A percentile compares a stretch with the other conserved stretches of the same genome.
Evolutionary conservation across 2,113 vertebrate genomes (phyloP).

Genomic region (Felis chaus): DNA sequence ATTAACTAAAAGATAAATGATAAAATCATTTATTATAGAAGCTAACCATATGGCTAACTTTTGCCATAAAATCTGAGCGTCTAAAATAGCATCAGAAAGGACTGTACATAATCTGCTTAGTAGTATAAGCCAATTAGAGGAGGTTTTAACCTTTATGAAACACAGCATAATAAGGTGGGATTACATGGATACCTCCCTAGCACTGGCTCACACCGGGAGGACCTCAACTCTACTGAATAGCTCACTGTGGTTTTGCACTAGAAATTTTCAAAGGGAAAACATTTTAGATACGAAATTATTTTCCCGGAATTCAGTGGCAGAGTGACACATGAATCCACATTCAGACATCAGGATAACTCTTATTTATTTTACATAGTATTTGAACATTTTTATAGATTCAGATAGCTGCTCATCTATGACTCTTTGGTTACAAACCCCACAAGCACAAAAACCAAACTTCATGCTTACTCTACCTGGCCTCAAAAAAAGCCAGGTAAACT

Average conservation of each 20-base stretch:
- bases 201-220: not conserved
- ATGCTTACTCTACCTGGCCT: not conserved
- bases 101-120: constrained; percentile 47
- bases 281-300: not conserved
- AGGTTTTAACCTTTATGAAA: constrained; percentile 45
- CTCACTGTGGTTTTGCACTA: not conserved
- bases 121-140: constrained; percentile 52
- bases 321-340: not conserved
- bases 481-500: not conserved
- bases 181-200: not conserved
- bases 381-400: not conserved
- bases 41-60: not conserved
- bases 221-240: not conserved
- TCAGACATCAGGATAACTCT: not conserved
- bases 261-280: not conserved
- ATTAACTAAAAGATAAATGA: not conserved
- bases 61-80: constrained; percentile 11
- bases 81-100: constrained; percentile 55
- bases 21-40: constrained; percentile 10
- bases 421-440: not conserved
- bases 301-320: not conserved
- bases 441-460: not conserved
- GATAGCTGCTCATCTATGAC: not conserved
- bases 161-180: not conserved
- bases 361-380: not conserved